Conservation (phyloP, 2,797 vertebrate genomes). For the Alauda arvensis region DNA sequence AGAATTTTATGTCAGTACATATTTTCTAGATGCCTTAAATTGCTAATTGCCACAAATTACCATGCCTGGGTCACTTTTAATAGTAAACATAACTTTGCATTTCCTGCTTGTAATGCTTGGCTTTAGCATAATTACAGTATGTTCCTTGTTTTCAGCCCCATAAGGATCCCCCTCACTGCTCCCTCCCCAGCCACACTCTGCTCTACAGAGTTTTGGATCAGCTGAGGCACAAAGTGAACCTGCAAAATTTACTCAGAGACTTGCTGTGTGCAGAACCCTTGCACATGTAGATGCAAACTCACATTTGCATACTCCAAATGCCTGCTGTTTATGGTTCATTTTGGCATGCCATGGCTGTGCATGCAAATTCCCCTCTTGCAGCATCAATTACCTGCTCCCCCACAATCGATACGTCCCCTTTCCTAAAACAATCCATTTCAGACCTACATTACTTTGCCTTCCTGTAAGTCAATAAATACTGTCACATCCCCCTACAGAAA, state of each 20-base stretch:
- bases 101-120: background rate
- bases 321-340: background rate
- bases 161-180: background rate
- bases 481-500: background rate
- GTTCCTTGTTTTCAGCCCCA: background rate
- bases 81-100: conserved; percentile 28
- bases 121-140: conserved; percentile 27
- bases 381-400: background rate
- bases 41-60: conserved; percentile 42
- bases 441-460: background rate
- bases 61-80: conserved; percentile 11
- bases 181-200: background rate
- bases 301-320: conserved; percentile 12
- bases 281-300: background rate
- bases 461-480: background rate
- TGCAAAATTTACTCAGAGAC: background rate
- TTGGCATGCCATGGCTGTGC: background rate
- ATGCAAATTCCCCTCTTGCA: conserved; percentile 11
- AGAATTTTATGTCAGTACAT: background rate
- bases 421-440: background rate
- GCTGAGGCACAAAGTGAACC: background rate
- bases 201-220: background rate
- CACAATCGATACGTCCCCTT: background rate
- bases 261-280: background rate
- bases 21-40: conserved; percentile 22